Evolutionary conservation across 2,113 vertebrate species (phyloP).

Genomic region (Protobothrops mucrosquamatus): DNA sequence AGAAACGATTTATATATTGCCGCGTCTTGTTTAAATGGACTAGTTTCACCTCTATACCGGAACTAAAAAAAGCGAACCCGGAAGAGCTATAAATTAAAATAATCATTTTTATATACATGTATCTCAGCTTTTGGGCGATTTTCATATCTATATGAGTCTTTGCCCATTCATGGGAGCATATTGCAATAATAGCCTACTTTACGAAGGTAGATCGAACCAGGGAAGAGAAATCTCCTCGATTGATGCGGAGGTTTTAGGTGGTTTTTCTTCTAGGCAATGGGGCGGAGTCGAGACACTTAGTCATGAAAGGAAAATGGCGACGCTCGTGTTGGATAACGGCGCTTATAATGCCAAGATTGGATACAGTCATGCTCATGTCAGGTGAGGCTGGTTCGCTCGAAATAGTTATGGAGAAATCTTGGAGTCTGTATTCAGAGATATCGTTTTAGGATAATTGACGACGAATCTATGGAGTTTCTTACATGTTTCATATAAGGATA

Average conservation of each 20-base stretch:
- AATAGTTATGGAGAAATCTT: not conserved
- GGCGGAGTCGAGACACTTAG: slow-evolving; percentile 50
- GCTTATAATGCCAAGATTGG: slow-evolving; percentile 93
- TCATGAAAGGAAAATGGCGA: slow-evolving; percentile 76
- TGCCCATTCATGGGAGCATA: not conserved
- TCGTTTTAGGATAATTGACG: not conserved
- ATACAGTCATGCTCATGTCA: slow-evolving; percentile 86
- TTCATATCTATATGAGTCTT: not conserved
- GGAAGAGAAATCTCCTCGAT: not conserved
- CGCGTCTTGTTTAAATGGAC: not conserved
- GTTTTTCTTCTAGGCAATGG: slow-evolving; percentile 2
- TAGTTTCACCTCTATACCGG: not conserved
- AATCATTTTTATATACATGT: not conserved
- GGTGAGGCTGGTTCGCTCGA: slow-evolving; percentile 65
- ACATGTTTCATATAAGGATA: not conserved
- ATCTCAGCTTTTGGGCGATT: not conserved
- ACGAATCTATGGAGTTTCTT: not conserved
- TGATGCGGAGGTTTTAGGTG: not conserved
- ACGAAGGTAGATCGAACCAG: not conserved
- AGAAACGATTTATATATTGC: not conserved
- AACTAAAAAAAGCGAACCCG: not conserved
- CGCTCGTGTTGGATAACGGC: slow-evolving; percentile 92
- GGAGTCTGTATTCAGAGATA: not conserved
- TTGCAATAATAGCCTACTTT: not conserved
- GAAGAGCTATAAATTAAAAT: not conserved